Conservation (phyloP, 2,888 invertebrate species). For the Ichneumoninae sp. region DNA sequence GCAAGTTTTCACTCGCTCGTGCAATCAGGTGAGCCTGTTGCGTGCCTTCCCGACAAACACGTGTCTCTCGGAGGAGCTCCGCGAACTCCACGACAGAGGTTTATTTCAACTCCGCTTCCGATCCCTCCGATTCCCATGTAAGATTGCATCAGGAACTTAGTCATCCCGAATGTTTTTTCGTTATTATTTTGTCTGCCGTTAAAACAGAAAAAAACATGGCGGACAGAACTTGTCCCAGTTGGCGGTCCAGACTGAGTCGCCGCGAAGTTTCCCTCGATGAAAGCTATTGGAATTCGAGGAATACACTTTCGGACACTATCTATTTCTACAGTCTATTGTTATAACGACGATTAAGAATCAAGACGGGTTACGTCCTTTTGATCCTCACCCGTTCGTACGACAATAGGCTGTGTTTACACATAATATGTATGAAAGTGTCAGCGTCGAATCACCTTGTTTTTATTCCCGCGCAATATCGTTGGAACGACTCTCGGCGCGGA, state of each 20-base stretch:
- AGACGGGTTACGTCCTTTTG: not conserved
- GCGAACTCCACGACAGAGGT: not conserved
- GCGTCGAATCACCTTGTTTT: conserved; percentile 9
- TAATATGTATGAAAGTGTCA: conserved; percentile 8
- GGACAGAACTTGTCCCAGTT: not conserved
- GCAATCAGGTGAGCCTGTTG: conserved; percentile 32
- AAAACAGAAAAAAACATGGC: not conserved
- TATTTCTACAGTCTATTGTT: too few relatives aligned
- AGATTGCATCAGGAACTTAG: too few relatives aligned
- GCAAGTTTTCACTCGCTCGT: conserved; percentile 4
- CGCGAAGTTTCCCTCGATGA: not conserved
- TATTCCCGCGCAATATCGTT: conserved; percentile 21
- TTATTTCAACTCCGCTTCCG: not conserved
- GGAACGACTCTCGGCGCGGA: not conserved
- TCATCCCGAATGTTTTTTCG: too few relatives aligned
- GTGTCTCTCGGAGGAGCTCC: not conserved
- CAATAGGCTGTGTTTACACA: not conserved
- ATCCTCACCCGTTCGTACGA: not conserved
- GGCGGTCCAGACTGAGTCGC: not conserved
- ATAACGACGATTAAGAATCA: too few relatives aligned
- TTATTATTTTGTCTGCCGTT: not conserved
- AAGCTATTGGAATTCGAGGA: not conserved
- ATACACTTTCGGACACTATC: not conserved
- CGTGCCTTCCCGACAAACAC: conserved; percentile 9
- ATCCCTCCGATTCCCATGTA: not conserved